Evolutionary conservation across 2,113 vertebrate species (phyloP), one percentile per base, ranked within the genome.

Genomic region (Ammospiza caudacuta): DNA sequence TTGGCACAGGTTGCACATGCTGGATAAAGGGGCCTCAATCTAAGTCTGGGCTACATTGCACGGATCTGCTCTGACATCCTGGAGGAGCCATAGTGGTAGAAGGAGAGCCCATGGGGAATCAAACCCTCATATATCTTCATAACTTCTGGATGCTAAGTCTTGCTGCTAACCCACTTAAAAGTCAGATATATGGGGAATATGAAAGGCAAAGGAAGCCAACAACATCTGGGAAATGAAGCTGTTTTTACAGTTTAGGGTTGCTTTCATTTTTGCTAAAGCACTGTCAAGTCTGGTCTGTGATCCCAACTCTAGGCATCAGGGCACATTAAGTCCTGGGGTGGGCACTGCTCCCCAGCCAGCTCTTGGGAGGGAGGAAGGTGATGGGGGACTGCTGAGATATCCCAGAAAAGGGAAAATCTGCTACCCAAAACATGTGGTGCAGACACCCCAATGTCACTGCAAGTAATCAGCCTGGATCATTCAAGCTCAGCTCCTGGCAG

Each of bases 1-100:
- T 24, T 2, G 2, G 29, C 43, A 83, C 0, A 0, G 46, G 52
- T 19, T 72, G 33, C 23, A 10, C 1, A 0, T 4, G 27, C 12
- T 52, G 62, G 6, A 12, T 61, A 47, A 67, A 87, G 16, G 41
- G 28, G 15, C 0, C 27, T 90, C 39, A 35, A 17, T 18, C 2
- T 1, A 21, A 31, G 11, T 66, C 44, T 43, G 18, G 31, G 21
- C 70, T 47, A 1, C 2, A 4, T 66, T 1, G 1, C n/a, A 24
- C 6, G 15, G 43, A 67, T 49, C 11, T 58, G 43, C 23, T 39
- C 44, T 61, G 70, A 39, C 27, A 27, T 25, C 62, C 35, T 43
- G 5, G 11, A 46, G n/a, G 19, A 82, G 51, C 7, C 4, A 3
- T 49, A 68, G 44, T 9, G 24, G 13, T 9, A n/a, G 19, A 90